A percentile compares a stretch with the other conserved stretches of the same genome.
phyloP scores from a whole-genome alignment of 2,113 vertebrate genomes.

The Saguinus midas region DNA sequence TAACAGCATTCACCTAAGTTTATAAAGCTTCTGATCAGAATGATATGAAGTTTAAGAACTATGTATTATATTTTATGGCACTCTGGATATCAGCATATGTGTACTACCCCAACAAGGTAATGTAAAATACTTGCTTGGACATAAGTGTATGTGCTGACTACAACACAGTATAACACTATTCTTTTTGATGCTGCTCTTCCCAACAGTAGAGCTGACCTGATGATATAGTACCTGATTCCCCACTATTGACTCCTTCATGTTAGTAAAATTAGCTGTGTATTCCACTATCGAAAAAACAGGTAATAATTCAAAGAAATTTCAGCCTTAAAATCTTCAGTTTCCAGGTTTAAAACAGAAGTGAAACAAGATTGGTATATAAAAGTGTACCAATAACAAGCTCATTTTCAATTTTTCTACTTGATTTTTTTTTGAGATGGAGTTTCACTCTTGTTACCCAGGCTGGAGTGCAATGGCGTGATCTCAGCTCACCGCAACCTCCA shows the following conservation, averaged over 20 bases:
- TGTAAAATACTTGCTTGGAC: neutral
- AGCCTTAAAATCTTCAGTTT: neutral
- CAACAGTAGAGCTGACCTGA: neutral
- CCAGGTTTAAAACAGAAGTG: constrained; percentile 7
- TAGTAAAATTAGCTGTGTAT: neutral
- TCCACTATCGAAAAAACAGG: neutral
- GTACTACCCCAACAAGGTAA: constrained; percentile 57
- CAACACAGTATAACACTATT: constrained; percentile 22
- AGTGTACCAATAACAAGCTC: neutral
- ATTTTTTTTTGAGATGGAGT: neutral
- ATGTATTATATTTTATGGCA: neutral
- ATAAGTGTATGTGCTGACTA: constrained; percentile 61
- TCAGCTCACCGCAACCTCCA: too few relatives aligned
- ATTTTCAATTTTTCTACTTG: neutral
- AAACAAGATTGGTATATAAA: constrained; percentile 26
- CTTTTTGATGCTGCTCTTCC: neutral
- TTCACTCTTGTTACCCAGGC: too few relatives aligned
- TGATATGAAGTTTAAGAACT: constrained; percentile 30
- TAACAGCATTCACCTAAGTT: constrained; percentile 45
- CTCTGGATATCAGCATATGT: constrained; percentile 39
- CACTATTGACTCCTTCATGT: neutral
- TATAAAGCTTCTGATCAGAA: constrained; percentile 62
- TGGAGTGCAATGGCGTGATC: too few relatives aligned
- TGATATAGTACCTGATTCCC: neutral
- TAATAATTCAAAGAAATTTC: neutral